phyloP scores from a whole-genome alignment of 1,140 invertebrate species.

The Diplogasteroides magnus region DNA sequence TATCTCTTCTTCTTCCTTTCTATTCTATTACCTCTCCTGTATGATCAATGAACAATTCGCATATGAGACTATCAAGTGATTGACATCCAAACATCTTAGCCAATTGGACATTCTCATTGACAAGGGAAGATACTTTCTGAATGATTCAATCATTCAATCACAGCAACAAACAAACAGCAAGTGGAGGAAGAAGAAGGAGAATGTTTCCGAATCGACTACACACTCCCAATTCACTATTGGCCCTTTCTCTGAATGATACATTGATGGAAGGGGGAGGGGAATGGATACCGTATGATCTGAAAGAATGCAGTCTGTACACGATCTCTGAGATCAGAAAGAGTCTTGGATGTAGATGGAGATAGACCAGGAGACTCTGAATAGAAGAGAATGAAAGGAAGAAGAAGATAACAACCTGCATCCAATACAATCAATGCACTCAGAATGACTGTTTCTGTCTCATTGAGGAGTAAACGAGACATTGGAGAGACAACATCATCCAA shows the following conservation, averaged over 20 bases:
- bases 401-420: conserved; percentile 25
- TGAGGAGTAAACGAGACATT: conserved; percentile 19
- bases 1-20: too few relatives aligned
- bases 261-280: background rate
- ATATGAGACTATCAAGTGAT: conserved; percentile 29
- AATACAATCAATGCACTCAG: conserved; percentile 30
- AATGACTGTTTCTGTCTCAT: conserved; percentile 29
- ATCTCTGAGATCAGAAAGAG: conserved; percentile 21
- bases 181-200: conserved; percentile 30
- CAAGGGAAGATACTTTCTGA: conserved; percentile 30
- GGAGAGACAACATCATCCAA: conserved; percentile 29
- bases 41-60: conserved; percentile 25
- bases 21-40: conserved; percentile 26
- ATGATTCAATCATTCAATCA: background rate
- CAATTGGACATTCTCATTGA: conserved; percentile 32
- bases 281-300: background rate
- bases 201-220: conserved; percentile 34
- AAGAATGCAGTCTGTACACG: conserved; percentile 35
- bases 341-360: background rate
- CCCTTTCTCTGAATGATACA: background rate
- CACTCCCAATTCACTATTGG: background rate
- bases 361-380: conserved; percentile 30
- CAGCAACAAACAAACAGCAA: conserved; percentile 13
- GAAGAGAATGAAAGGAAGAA: background rate
- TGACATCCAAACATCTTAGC: conserved; percentile 32